Conservation (phyloP, 2,797 vertebrate genomes). For the Sebastes oblongus region DNA sequence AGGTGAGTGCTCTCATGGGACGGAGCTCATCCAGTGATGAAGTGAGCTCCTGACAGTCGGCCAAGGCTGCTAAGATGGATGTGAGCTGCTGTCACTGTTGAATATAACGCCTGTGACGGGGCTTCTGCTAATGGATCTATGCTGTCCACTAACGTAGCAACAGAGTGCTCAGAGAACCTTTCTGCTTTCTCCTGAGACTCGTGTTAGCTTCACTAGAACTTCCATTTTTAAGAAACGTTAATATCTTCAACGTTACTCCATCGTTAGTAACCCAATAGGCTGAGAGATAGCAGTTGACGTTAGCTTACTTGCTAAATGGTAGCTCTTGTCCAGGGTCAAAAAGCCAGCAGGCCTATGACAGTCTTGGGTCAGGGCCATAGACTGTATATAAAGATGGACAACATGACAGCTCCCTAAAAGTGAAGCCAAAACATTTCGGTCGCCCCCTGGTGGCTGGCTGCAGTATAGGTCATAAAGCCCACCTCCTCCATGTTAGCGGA, state of each 20-base stretch:
- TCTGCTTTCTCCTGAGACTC: background rate
- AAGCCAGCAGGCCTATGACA: background rate
- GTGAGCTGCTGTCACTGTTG: conserved; percentile 55
- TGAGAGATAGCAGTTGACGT: background rate
- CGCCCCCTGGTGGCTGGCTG: no score
- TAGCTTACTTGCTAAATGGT: background rate
- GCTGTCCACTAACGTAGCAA: conserved; percentile 2
- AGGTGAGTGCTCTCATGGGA: conserved; percentile 10
- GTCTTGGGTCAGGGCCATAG: background rate
- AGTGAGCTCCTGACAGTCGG: conserved; percentile 37
- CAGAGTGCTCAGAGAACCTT: background rate
- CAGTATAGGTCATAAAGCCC: no score
- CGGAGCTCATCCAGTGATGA: conserved; percentile 36
- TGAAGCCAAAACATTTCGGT: no score
- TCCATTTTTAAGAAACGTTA: background rate
- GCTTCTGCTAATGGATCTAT: conserved; percentile 23
- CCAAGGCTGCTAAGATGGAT: conserved; percentile 55
- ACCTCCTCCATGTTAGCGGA: no score
- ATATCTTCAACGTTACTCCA: background rate
- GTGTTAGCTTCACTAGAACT: background rate
- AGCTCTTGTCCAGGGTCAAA: background rate
- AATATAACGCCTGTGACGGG: conserved; percentile 37
- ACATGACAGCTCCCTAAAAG: no score
- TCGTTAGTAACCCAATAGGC: background rate
- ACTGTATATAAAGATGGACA: no score